These are phyloP conservation scores for Drosophila hamatofila DNA, from an alignment of 2,888 invertebrate genomes.

Conservation along the genomic window DNA sequence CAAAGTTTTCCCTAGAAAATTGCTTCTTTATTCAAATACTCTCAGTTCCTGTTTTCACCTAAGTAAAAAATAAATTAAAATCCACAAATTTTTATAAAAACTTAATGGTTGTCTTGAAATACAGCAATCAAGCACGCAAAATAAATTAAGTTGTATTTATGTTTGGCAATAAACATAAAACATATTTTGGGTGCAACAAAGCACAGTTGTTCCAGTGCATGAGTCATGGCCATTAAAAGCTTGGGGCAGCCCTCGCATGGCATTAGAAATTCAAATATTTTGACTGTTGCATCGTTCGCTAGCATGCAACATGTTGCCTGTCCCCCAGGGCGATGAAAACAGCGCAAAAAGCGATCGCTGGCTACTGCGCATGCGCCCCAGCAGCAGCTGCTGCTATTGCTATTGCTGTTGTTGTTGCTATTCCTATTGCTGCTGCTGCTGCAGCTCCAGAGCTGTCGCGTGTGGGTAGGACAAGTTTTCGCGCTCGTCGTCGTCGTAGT, in stretches of 20 bases:
- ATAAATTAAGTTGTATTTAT: constrained; percentile 13
- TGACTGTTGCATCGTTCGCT: constrained; percentile 62
- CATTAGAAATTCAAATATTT: constrained; percentile 83
- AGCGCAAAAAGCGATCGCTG: constrained; percentile 51
- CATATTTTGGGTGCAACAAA: constrained; percentile 6
- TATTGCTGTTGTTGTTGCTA: not conserved
- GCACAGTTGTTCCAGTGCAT: constrained; percentile 27
- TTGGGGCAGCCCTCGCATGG: constrained; percentile 64
- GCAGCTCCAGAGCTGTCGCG: constrained; percentile 27
- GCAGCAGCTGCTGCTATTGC: constrained; percentile 3
- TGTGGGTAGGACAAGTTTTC: constrained; percentile 65
- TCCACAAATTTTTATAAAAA: not conserved
- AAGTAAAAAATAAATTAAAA: not conserved
- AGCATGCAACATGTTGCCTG: constrained; percentile 64
- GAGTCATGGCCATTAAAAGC: constrained; percentile 55
- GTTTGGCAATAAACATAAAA: constrained; percentile 25
- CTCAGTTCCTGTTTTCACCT: not conserved
- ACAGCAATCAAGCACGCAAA: not conserved
- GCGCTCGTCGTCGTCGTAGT: constrained; percentile 28
- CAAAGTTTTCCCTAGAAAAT: not conserved
- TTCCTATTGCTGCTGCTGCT: not conserved
- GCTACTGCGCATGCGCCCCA: constrained; percentile 72
- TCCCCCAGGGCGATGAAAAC: constrained; percentile 71
- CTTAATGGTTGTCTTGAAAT: fast-evolving
- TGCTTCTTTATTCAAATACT: not conserved